These are phyloP conservation scores for Strigamia maritima DNA, from an alignment of 2,888 invertebrate genomes.

Conservation along the genomic window DNA sequence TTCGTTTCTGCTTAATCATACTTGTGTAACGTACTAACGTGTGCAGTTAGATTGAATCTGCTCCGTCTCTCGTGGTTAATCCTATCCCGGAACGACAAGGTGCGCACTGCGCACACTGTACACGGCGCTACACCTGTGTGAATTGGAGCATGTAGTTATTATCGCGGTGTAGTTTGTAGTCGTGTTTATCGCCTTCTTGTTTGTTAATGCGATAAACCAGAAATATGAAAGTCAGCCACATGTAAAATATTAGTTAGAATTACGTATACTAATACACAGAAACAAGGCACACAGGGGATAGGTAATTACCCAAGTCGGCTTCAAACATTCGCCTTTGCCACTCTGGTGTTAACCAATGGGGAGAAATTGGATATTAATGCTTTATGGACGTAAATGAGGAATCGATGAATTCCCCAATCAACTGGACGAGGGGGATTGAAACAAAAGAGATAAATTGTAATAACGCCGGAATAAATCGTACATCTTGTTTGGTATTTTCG, in stretches of 20 bases:
- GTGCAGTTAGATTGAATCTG: slow-evolving; percentile 1
- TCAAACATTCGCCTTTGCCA: too few species aligned
- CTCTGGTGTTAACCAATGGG: not conserved
- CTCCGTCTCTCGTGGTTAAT: slow-evolving; percentile 23
- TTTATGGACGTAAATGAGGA: not conserved
- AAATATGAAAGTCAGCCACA: slow-evolving; percentile 11
- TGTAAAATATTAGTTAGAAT: not conserved
- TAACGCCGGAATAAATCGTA: not conserved
- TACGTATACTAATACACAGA: not conserved
- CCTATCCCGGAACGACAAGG: not conserved
- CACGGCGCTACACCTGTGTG: slow-evolving; percentile 18
- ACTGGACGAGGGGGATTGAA: not conserved
- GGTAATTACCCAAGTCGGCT: not conserved
- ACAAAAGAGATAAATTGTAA: not conserved
- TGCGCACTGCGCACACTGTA: too few species aligned
- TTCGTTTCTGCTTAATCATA: slow-evolving; percentile 7
- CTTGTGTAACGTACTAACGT: not conserved
- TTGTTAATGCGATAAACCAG: slow-evolving; percentile 11
- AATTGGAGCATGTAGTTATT: slow-evolving; percentile 19
- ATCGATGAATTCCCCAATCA: slow-evolving; percentile 19
- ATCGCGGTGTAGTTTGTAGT: not conserved
- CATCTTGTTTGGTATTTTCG: not conserved
- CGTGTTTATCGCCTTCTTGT: slow-evolving; percentile 15
- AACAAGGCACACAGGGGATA: not conserved
- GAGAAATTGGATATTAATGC: slow-evolving; percentile 14